These are phyloP conservation scores for Laterallus jamaicensis DNA, from an alignment of 2,113 vertebrate species.

Conservation along the genomic window DNA sequence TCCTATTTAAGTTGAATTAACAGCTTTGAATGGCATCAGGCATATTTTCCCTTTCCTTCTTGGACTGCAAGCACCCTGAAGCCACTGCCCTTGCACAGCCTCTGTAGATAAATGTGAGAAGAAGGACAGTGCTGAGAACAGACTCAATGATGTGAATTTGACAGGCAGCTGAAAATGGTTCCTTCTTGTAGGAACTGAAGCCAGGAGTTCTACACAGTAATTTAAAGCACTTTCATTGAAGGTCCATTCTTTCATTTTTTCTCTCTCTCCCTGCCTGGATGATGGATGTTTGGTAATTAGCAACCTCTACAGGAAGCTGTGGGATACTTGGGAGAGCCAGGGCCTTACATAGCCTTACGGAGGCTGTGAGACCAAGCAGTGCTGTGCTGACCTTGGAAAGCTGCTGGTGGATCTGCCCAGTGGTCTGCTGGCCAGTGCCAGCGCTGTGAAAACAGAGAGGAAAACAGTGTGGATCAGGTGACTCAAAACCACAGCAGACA, in stretches of 20 bases:
- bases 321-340: constrained; percentile 13
- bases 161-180: neutral
- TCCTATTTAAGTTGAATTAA: neutral
- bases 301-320: neutral
- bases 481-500: constrained; percentile 51
- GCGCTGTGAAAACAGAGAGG: constrained; percentile 58
- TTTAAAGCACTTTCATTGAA: neutral
- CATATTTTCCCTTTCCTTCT: neutral
- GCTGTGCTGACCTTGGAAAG: constrained; percentile 30
- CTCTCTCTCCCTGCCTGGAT: neutral
- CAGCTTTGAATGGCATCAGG: neutral
- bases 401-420: constrained; percentile 50
- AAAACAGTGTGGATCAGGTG: constrained; percentile 64
- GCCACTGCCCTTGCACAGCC: neutral
- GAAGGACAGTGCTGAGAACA: neutral
- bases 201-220: neutral
- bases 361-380: constrained; percentile 32
- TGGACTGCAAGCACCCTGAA: neutral
- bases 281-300: neutral
- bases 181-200: neutral
- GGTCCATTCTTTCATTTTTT: neutral
- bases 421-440: constrained; percentile 32
- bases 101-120: neutral
- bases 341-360: neutral
- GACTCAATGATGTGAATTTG: neutral